A percentile compares a stretch with the other conserved stretches of the same genome.
These are phyloP conservation scores for Silurus aristotelis DNA, from an alignment of 2,797 vertebrate species.

Conservation along the genomic window DNA sequence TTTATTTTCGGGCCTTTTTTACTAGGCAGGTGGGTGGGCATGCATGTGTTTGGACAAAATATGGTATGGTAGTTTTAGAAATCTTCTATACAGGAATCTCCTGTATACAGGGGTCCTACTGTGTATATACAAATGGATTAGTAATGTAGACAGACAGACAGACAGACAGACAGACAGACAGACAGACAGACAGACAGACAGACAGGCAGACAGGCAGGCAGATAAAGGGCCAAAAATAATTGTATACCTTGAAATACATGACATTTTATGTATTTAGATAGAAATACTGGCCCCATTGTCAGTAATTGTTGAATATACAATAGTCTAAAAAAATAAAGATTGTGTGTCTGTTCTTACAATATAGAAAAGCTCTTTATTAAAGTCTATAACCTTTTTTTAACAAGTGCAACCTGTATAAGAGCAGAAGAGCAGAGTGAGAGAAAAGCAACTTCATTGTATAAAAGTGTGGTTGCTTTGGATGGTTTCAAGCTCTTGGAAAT, in stretches of 20 bases:
- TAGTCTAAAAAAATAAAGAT: background rate
- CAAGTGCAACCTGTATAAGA: background rate
- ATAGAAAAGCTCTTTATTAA: background rate
- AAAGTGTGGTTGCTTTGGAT: constrained; percentile 33
- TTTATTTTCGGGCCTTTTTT: background rate
- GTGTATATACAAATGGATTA: too few relatives aligned
- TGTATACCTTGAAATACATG: background rate
- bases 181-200: too few relatives aligned
- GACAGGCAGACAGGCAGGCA: too few relatives aligned
- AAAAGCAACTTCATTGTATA: constrained; percentile 19
- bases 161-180: too few relatives aligned
- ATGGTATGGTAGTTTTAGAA: background rate
- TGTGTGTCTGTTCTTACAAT: constrained; percentile 3
- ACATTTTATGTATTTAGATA: background rate
- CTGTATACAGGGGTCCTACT: too few relatives aligned
- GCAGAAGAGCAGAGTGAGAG: background rate
- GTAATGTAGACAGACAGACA: too few relatives aligned
- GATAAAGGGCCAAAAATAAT: too few relatives aligned
- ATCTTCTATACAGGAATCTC: background rate
- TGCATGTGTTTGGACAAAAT: background rate
- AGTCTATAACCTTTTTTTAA: background rate
- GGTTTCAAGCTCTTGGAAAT: constrained; percentile 38
- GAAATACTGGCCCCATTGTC: background rate
- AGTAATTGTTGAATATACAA: background rate
- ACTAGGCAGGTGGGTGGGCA: background rate